A percentile compares a stretch with the other conserved stretches of the same genome.
Conservation (phyloP, 2,797 vertebrate species). For the Orientallactaga sibirica region DNA sequence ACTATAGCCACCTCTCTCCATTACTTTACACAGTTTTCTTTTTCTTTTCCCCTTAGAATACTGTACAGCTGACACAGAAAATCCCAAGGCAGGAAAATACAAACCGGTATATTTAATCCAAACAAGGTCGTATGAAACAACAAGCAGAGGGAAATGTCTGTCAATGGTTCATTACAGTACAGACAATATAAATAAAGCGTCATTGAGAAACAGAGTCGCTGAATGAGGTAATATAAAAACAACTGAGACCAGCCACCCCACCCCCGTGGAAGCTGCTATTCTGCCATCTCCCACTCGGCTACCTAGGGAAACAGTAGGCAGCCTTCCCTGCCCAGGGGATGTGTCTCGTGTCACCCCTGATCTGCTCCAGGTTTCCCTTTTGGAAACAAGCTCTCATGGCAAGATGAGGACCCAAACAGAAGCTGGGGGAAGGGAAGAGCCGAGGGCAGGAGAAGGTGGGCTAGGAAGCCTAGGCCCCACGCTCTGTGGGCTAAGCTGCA, state of each 20-base stretch:
- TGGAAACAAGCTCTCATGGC: constrained; percentile 60
- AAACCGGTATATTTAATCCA: constrained; percentile 89
- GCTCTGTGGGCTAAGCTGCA: neutral
- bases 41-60: constrained; percentile 88
- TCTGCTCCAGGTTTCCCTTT: constrained; percentile 54
- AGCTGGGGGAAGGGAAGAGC: neutral
- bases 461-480: neutral
- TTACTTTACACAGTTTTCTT: constrained; percentile 90
- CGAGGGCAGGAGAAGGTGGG: neutral
- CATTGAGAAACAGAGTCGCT: constrained; percentile 87
- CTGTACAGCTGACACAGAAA: constrained; percentile 94
- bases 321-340: constrained; percentile 35
- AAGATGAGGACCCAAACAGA: constrained; percentile 17
- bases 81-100: constrained; percentile 89
- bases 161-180: constrained; percentile 89
- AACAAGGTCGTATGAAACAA: constrained; percentile 88
- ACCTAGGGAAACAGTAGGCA: constrained; percentile 84
- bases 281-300: constrained; percentile 80
- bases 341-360: neutral
- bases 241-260: constrained; percentile 48
- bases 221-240: constrained; percentile 93
- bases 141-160: constrained; percentile 88
- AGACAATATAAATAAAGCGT: constrained; percentile 94
- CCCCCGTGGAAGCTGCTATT: constrained; percentile 72
- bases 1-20: constrained; percentile 90